Evolutionary conservation across 1,140 invertebrate species (phyloP).

Genomic region (Drosophila athabasca): DNA sequence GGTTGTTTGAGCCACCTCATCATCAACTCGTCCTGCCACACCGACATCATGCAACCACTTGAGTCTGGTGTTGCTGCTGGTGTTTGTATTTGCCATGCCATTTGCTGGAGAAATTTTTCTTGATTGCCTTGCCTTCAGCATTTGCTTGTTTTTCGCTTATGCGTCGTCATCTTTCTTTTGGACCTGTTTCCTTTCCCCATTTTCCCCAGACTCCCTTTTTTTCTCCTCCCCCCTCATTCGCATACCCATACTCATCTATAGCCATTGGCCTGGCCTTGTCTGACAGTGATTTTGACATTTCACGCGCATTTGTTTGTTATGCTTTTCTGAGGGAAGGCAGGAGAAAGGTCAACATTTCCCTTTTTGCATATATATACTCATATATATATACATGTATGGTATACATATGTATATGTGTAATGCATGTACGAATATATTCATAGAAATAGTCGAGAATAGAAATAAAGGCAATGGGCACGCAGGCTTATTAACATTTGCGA

Average conservation of each 20-base stretch:
- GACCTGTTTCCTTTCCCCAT: constrained; percentile 35
- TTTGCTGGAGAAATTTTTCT: constrained; percentile 71
- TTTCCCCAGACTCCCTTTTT: constrained; percentile 5
- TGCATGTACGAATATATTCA: constrained; percentile 39
- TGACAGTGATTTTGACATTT: constrained; percentile 79
- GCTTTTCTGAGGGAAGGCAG: constrained; percentile 39
- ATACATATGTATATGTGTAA: constrained; percentile 23
- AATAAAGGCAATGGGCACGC: constrained; percentile 52
- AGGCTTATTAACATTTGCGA: constrained; percentile 58
- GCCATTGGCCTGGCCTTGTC: constrained; percentile 9
- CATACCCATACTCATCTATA: constrained; percentile 8
- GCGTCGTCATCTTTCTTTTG: constrained; percentile 68
- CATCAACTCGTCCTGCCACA: constrained; percentile 24
- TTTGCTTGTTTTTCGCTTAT: constrained; percentile 67
- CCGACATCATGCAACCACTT: constrained; percentile 59
- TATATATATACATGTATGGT: constrained; percentile 29
- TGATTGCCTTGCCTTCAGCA: constrained; percentile 74
- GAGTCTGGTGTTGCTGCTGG: constrained; percentile 40
- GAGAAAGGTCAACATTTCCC: constrained; percentile 67
- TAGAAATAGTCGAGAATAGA: constrained; percentile 45
- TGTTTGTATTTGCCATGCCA: constrained; percentile 69
- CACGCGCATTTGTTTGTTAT: constrained; percentile 75
- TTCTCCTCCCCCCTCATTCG: background rate
- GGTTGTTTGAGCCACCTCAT: constrained; percentile 43
- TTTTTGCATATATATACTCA: constrained; percentile 46